Evolutionary conservation across 2,113 vertebrate species (phyloP).

Genomic region (Ptilonorhynchus violaceus): DNA sequence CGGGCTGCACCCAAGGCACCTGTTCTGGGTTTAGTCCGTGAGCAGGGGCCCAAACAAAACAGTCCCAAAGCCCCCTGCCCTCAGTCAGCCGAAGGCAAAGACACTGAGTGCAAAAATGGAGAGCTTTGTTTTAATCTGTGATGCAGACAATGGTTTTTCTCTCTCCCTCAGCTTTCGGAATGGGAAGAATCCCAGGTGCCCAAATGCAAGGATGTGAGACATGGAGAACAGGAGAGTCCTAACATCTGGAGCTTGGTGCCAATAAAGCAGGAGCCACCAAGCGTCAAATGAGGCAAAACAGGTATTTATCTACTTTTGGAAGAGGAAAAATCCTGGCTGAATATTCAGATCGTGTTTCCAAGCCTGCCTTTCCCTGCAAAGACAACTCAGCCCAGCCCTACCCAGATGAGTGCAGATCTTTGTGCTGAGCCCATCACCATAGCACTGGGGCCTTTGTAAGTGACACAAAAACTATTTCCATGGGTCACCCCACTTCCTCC

Average conservation of each 20-base stretch:
- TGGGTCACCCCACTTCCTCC: conserved; percentile 57
- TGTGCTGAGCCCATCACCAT: neutral
- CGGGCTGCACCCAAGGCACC: neutral
- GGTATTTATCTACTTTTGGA: neutral
- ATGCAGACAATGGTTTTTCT: neutral
- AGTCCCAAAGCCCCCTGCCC: neutral
- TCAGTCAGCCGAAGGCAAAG: neutral
- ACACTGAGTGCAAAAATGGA: neutral
- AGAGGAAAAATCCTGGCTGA: neutral
- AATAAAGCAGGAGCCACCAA: neutral
- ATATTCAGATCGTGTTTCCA: neutral
- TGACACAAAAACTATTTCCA: conserved; percentile 36
- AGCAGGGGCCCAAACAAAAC: neutral
- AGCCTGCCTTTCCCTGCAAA: neutral
- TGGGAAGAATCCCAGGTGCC: neutral
- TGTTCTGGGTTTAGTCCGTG: neutral
- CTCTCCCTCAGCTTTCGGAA: neutral
- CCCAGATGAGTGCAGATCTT: neutral
- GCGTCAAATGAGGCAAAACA: neutral
- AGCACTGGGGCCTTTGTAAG: conserved; percentile 20
- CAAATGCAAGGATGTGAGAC: neutral
- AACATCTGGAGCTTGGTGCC: neutral
- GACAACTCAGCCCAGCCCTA: neutral
- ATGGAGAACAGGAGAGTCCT: neutral
- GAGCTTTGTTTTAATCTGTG: neutral